Evolutionary conservation across 1,140 invertebrate genomes (phyloP), one percentile per base, ranked within the genome.

Genomic region (Drusus annulatus): DNA sequence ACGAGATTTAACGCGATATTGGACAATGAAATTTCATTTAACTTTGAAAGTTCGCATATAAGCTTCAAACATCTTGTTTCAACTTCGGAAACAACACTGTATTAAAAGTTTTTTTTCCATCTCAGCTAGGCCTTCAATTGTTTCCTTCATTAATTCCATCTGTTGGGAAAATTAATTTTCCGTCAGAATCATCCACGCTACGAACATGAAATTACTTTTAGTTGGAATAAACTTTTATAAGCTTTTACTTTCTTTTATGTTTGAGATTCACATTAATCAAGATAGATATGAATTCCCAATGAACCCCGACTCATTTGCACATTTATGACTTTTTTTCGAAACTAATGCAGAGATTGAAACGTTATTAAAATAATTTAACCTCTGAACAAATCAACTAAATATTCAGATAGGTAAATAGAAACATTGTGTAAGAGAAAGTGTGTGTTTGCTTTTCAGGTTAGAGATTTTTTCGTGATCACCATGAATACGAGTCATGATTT

Each of bases 141-240:
- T 65, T 65, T 65, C 62, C 23, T 31, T 65, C 62, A 65, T 65
- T 65, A 65, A 65, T 65, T 25, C 25, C 25, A 65, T 28, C 62
- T 65, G 62, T 65, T 28, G 25, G 21, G 62, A n/a, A 65, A 65
- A 65, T 65, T 65, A 65, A 65, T 65, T 65, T 65, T 65, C 62
- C 62, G 21, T 65, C 21, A 28, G 28, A 21, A 65, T 25, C 62
- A 28, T n/a, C 21, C 62, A 13, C 28, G 62, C 62, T 31, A 28
- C 0, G 28, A 28, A 31, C 13, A 65, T 65, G 62, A 65, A 65
- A 65, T 16, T 65, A 65, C 21, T 65, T 65, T 28, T 65, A 25
- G 7, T 28, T 31, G 62, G 21, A 28, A 65, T 31, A 25, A 31
- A 25, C 28, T 65, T 65, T 65, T n/a, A 60, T 60, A 60, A 17